These are phyloP conservation scores for Brachyhypopomus gauderio DNA, from an alignment of 2,113 vertebrate genomes.

Conservation along the genomic window DNA sequence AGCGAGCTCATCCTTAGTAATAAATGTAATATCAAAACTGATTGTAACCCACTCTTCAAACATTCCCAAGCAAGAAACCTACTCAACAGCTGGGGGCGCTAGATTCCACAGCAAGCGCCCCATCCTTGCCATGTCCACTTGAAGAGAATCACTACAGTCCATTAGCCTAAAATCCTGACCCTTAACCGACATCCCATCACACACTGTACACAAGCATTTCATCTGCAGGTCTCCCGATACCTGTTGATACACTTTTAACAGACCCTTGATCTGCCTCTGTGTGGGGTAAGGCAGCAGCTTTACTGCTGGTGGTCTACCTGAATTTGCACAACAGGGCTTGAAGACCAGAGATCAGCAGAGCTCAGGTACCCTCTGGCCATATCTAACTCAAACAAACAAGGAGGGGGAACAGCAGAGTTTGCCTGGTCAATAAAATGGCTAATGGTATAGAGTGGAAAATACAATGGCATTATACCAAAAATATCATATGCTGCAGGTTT, in stretches of 20 bases:
- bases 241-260: not conserved
- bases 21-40: not conserved
- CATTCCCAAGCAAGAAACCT: not conserved
- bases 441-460: not conserved
- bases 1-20: no score
- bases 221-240: not conserved
- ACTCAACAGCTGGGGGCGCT: slow-evolving; percentile 24
- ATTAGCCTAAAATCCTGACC: not conserved
- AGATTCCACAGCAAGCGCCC: not conserved
- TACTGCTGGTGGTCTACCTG: not conserved
- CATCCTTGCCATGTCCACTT: not conserved
- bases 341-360: not conserved
- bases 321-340: not conserved
- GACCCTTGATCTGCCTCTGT: not conserved
- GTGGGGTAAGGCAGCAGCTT: not conserved
- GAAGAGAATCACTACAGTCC: not conserved
- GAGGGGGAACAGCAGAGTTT: slow-evolving; percentile 34
- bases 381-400: slow-evolving; percentile 59
- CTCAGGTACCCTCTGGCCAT: slow-evolving; percentile 2
- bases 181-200: not conserved
- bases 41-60: not conserved
- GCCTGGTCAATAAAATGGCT: slow-evolving; percentile 38
- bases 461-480: not conserved
- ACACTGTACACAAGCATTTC: not conserved
- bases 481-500: not conserved